Conservation (phyloP, 2,113 vertebrate genomes). For the Callocephalon fimbriatum region DNA sequence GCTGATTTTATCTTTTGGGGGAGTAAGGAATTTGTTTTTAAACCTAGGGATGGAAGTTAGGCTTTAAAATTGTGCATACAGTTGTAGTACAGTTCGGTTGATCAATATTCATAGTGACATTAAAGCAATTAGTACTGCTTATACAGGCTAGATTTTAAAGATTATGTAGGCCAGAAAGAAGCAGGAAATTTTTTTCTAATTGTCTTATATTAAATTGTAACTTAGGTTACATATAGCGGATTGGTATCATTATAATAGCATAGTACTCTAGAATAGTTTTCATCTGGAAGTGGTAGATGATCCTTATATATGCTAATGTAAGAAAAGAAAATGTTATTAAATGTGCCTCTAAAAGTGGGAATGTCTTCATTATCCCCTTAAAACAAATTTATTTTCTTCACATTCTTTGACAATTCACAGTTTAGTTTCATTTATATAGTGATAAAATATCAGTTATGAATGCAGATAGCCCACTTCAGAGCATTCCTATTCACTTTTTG, state of each 20-base stretch:
- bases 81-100: neutral
- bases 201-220: neutral
- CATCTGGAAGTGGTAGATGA: neutral
- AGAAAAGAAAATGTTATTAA: neutral
- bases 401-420: neutral
- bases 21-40: neutral
- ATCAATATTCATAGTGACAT: neutral
- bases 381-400: neutral
- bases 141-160: neutral
- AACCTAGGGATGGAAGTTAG: neutral
- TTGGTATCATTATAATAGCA: neutral
- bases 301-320: neutral
- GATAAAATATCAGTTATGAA: neutral
- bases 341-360: neutral
- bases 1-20: neutral
- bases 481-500: neutral
- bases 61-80: neutral
- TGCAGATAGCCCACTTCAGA: neutral
- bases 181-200: neutral
- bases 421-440: neutral
- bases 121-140: neutral
- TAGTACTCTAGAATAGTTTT: neutral
- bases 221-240: neutral
- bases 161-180: neutral
- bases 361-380: neutral